Evolutionary conservation across 2,113 vertebrate species (phyloP), one percentile per base, ranked within the genome.

Genomic region (Geococcyx californianus): DNA sequence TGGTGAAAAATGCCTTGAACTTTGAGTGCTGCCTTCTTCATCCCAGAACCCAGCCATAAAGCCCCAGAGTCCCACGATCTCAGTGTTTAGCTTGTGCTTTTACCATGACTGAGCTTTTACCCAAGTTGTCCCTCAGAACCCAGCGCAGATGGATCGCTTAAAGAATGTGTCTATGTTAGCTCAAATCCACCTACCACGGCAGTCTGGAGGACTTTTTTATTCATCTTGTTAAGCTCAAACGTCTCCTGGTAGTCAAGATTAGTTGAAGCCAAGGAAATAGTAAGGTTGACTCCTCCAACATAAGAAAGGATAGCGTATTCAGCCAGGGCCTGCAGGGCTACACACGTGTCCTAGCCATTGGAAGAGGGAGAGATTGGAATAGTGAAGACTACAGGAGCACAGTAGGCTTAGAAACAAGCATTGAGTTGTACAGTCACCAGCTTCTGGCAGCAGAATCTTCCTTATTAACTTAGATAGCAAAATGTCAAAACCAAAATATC

Each of bases 211-310:
- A 99, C 97, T 96, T 99, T 99, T 96, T 98, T 98, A 95, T 99
- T 99, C 94, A 98, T 98, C 84, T 97, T 97, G 92, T 99, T 98
- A 29, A 99, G 98, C 90, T 99, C 98, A 93, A 99, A 99, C 9
- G 98, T 99, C 96, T 99, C 99, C 95, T 99, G 99, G 93, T 99
- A 99, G 96, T 99, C 99, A 74, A 99, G 96, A 97, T 99, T 99
- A 86, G 99, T 99, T 60, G 99, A 99, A 42, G 99, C 99, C 97
- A 99, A 96, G 24, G 99, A 99, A 97, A 99, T 98, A 13, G 99
- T 99, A 76, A 99, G 98, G 97, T 99, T 99, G 87, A 99, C 98
- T 51, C 98, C 98, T 14, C 99, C 99, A 6, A 99, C 97, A 1
- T 99, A 99, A 31, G 99, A 99, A 84, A 99, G 97, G 96, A 99